Percentiles rank a stretch among this genome's conserved stretches.
These are phyloP conservation scores for Semnopithecus entellus DNA, from an alignment of 2,113 vertebrate species.

Conservation along the genomic window DNA sequence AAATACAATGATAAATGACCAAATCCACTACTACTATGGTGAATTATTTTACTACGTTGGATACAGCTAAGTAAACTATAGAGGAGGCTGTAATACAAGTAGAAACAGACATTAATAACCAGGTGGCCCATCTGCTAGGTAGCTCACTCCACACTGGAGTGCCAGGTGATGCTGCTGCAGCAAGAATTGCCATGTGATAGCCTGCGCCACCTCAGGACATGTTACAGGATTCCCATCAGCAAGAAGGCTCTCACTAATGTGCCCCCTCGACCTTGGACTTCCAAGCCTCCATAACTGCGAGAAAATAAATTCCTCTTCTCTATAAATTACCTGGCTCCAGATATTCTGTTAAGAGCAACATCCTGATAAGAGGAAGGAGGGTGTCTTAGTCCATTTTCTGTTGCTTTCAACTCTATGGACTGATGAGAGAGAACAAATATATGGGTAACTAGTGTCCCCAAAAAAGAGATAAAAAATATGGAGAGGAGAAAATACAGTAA, in stretches of 20 bases:
- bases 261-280: too few relatives aligned
- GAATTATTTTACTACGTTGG: not conserved
- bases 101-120: not conserved
- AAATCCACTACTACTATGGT: not conserved
- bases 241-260: not conserved
- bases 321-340: not conserved
- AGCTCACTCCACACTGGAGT: not conserved
- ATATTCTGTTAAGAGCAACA: not conserved
- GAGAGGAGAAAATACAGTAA: not conserved
- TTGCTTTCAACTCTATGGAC: not conserved
- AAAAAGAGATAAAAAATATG: not conserved
- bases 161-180: not conserved
- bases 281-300: not conserved
- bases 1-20: not conserved
- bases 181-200: rapidly evolving
- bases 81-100: too few relatives aligned
- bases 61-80: not conserved
- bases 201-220: not conserved
- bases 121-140: not conserved
- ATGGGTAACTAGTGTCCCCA: not conserved
- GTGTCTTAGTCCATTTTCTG: too few relatives aligned
- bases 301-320: not conserved
- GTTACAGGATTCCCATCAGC: not conserved
- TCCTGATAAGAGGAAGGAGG: too few relatives aligned
- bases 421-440: not conserved